A percentile compares a stretch with the other conserved stretches of the same genome.
phyloP scores from a whole-genome alignment of 2,113 vertebrate species.

The Ciconia boyciana region DNA sequence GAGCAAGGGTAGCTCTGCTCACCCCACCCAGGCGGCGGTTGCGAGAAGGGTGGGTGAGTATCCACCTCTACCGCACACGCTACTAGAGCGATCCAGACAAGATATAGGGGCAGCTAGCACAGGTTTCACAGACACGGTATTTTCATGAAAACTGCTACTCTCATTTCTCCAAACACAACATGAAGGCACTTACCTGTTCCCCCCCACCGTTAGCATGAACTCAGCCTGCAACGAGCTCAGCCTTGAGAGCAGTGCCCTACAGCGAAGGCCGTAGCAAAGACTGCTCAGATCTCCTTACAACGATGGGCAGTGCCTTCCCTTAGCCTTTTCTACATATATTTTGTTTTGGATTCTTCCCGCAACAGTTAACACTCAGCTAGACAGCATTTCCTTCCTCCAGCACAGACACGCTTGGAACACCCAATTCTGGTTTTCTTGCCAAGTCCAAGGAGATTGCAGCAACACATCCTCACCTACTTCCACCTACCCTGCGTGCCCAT shows the following conservation, averaged over 20 bases:
- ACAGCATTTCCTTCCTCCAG: not conserved
- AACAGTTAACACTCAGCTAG: not conserved
- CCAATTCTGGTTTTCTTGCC: not conserved
- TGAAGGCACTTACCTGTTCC: not conserved
- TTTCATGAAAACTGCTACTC: not conserved
- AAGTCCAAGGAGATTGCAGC: not conserved
- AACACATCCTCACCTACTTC: not conserved
- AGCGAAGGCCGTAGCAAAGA: not conserved
- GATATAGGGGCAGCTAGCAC: not conserved
- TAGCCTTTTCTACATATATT: not conserved
- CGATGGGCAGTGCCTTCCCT: not conserved
- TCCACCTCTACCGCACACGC: not conserved
- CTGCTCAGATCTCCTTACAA: not conserved
- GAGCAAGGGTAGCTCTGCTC: not conserved
- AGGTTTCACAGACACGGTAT: not conserved
- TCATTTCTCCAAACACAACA: not conserved
- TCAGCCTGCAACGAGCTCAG: not conserved
- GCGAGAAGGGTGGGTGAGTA: not conserved
- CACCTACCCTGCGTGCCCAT: rapidly evolving
- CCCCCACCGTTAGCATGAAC: not conserved
- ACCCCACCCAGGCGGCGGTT: not conserved
- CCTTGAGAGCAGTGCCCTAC: not conserved
- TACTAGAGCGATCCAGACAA: not conserved
- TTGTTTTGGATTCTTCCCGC: not conserved
- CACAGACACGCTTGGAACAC: rapidly evolving